These are phyloP conservation scores for Volucella inflata DNA, from an alignment of 2,888 invertebrate species.

Conservation along the genomic window DNA sequence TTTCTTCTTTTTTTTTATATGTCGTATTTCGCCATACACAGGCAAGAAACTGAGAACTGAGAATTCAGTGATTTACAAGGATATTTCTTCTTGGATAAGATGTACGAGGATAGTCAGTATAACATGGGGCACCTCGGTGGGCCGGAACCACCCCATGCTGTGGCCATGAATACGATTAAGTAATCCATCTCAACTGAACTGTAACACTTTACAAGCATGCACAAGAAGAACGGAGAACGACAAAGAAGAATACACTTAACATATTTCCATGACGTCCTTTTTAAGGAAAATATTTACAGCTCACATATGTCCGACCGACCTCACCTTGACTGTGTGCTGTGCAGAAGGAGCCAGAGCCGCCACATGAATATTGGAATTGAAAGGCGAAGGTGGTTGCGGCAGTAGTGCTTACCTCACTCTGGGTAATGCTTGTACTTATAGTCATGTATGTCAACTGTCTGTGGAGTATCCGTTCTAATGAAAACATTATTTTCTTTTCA, in stretches of 20 bases:
- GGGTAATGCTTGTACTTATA: neutral
- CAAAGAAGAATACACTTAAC: slow-evolving; percentile 73
- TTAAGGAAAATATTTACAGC: slow-evolving; percentile 68
- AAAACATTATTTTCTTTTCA: slow-evolving; percentile 73
- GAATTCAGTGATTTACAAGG: slow-evolving; percentile 66
- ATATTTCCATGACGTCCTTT: slow-evolving; percentile 73
- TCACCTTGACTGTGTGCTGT: slow-evolving; percentile 64
- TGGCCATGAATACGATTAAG: slow-evolving; percentile 75
- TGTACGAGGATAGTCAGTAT: slow-evolving; percentile 13
- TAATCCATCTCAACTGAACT: slow-evolving; percentile 75
- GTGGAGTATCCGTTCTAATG: slow-evolving; percentile 69
- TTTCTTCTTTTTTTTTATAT: slow-evolving; percentile 34
- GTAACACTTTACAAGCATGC: slow-evolving; percentile 71
- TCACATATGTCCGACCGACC: slow-evolving; percentile 64
- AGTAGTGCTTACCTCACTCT: slow-evolving; percentile 5
- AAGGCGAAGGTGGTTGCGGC: neutral
- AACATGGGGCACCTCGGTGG: slow-evolving; percentile 44
- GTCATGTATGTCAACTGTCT: slow-evolving; percentile 72
- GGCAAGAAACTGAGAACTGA: slow-evolving; percentile 2
- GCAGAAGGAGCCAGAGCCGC: slow-evolving; percentile 22
- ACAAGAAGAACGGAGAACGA: slow-evolving; percentile 66
- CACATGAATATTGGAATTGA: slow-evolving; percentile 59
- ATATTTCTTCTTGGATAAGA: slow-evolving; percentile 55
- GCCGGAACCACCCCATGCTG: slow-evolving; percentile 17
- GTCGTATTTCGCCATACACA: neutral